A percentile compares a stretch with the other conserved stretches of the same genome.
These are phyloP conservation scores for Mesocricetus auratus DNA, from an alignment of 2,113 vertebrate species.

Conservation along the genomic window DNA sequence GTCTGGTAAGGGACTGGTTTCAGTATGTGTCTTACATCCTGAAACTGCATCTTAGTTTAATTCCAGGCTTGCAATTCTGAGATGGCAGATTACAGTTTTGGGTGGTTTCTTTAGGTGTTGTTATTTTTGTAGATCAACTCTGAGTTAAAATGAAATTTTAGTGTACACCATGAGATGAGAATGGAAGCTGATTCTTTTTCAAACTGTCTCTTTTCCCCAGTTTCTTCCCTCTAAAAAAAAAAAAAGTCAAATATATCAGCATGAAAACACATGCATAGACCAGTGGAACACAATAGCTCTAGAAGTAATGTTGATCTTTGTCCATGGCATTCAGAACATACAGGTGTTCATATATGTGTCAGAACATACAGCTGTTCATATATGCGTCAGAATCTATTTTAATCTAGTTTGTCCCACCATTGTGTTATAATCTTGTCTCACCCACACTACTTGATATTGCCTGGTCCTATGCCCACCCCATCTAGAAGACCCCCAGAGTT, in stretches of 20 bases:
- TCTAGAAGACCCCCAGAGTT: not conserved
- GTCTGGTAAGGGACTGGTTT: conserved; percentile 41
- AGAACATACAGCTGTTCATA: not conserved
- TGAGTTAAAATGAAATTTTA: conserved; percentile 35
- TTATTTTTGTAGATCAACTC: conserved; percentile 55
- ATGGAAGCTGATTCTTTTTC: not conserved
- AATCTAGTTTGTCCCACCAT: not conserved
- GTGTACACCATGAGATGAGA: not conserved
- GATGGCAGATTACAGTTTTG: not conserved
- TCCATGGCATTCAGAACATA: not conserved
- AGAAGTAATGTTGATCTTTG: not conserved
- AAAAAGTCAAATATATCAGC: not conserved
- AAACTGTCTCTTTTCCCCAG: not conserved
- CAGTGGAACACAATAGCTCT: not conserved
- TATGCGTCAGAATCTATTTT: not conserved
- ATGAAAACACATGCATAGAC: not conserved
- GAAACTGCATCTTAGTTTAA: conserved; percentile 44
- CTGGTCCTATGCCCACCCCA: not conserved
- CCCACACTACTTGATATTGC: not conserved
- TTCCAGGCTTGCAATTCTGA: not conserved
- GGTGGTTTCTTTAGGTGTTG: not conserved
- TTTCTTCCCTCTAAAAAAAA: not conserved
- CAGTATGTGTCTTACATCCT: conserved; percentile 36
- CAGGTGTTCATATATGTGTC: not conserved
- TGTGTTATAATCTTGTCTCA: not conserved